These are phyloP conservation scores for Chaitophorus viminalis DNA, from an alignment of 2,888 invertebrate genomes.

Conservation along the genomic window DNA sequence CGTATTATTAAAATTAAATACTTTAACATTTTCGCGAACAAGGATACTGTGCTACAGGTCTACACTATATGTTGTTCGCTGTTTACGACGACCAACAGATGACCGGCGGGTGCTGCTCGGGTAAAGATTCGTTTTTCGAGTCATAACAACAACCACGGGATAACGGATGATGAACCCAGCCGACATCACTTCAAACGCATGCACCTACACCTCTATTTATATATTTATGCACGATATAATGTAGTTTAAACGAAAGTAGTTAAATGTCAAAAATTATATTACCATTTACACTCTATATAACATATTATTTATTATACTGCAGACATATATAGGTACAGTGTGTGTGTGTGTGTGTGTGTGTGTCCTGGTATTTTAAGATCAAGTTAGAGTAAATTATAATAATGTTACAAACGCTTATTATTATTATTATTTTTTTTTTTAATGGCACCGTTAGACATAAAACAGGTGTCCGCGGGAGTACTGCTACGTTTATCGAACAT, in stretches of 20 bases:
- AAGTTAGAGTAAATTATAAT: background rate
- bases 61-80: too few species aligned
- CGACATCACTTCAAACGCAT: background rate
- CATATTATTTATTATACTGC: too few species aligned
- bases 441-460: constrained; percentile 1
- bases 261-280: constrained; percentile 10
- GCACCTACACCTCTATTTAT: background rate
- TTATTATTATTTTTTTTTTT: constrained; percentile 10
- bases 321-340: background rate
- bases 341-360: background rate
- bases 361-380: background rate
- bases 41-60: too few species aligned
- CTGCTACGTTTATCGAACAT: background rate
- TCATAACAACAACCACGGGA: background rate
- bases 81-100: too few species aligned
- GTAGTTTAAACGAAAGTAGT: background rate
- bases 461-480: constrained; percentile 14
- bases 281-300: too few species aligned
- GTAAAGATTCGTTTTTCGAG: background rate
- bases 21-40: too few species aligned
- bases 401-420: background rate
- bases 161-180: background rate
- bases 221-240: background rate
- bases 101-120: too few species aligned
- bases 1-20: too few species aligned